These are phyloP conservation scores for Ctenicera cuprea DNA, from an alignment of 2,888 invertebrate species.

Conservation along the genomic window DNA sequence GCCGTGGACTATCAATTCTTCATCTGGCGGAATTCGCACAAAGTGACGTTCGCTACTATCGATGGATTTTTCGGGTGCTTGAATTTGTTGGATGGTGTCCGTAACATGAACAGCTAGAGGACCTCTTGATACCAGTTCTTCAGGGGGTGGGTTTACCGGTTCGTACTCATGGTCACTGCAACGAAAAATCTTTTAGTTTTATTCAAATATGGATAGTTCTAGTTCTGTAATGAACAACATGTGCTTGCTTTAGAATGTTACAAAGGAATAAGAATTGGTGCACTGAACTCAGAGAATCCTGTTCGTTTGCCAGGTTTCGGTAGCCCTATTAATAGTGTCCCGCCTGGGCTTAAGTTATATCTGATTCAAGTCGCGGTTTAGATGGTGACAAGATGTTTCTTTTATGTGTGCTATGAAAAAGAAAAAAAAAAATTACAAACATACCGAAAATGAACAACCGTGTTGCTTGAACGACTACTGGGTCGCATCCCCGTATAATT, in stretches of 20 bases:
- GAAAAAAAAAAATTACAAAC: constrained; percentile 19
- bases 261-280: constrained; percentile 26
- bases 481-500: constrained; percentile 78
- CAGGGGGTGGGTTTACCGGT: constrained; percentile 85
- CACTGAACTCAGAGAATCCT: constrained; percentile 24
- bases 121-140: constrained; percentile 65
- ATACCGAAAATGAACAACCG: constrained; percentile 51
- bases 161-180: constrained; percentile 96
- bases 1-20: constrained; percentile 70
- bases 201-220: background rate
- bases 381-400: constrained; percentile 3
- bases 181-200: constrained; percentile 62
- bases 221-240: background rate
- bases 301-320: constrained; percentile 32
- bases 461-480: constrained; percentile 58
- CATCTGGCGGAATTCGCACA: constrained; percentile 66
- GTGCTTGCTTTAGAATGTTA: constrained; percentile 8
- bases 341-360: constrained; percentile 43
- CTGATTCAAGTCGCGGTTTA: constrained; percentile 32
- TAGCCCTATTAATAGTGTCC: constrained; percentile 46
- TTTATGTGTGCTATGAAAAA: constrained; percentile 1
- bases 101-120: background rate
- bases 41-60: constrained; percentile 41
- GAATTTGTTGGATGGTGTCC: background rate
- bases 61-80: background rate